A percentile compares a stretch with the other conserved stretches of the same genome.
Evolutionary conservation across 2,113 vertebrate genomes (phyloP).

Genomic region (Epinephelus lanceolatus): DNA sequence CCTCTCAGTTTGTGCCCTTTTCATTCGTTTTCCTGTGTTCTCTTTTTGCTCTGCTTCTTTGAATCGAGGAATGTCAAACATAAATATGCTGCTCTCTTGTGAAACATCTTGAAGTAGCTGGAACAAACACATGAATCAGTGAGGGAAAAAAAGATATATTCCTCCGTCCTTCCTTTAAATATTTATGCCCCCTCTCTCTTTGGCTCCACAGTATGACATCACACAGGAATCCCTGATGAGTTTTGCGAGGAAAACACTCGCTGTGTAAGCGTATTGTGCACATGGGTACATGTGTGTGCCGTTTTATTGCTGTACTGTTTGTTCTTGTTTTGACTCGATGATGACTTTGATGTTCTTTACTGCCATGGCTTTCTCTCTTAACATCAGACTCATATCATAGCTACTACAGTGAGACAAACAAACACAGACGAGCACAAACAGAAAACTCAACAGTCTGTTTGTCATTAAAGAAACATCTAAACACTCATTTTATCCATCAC

Average conservation of each 20-base stretch:
- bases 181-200: constrained; percentile 23
- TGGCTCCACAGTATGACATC: constrained; percentile 34
- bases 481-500: background rate
- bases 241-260: constrained; percentile 29
- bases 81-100: constrained; percentile 21
- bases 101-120: constrained; percentile 10
- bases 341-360: constrained; percentile 35
- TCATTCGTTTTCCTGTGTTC: background rate
- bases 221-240: constrained; percentile 35
- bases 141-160: background rate
- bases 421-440: constrained; percentile 8
- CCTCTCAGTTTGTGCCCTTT: background rate
- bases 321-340: constrained; percentile 57
- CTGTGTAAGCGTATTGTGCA: background rate
- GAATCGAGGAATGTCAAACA: background rate
- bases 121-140: constrained; percentile 53
- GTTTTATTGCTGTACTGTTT: constrained; percentile 63
- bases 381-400: constrained; percentile 27
- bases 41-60: background rate
- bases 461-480: constrained; percentile 43
- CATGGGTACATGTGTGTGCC: constrained; percentile 9
- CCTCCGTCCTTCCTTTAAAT: constrained; percentile 6
- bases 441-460: constrained; percentile 35
- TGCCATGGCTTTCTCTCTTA: background rate
- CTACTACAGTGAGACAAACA: constrained; percentile 50